phyloP scores from a whole-genome alignment of 1,140 invertebrate genomes.

The Capitella teleta region DNA sequence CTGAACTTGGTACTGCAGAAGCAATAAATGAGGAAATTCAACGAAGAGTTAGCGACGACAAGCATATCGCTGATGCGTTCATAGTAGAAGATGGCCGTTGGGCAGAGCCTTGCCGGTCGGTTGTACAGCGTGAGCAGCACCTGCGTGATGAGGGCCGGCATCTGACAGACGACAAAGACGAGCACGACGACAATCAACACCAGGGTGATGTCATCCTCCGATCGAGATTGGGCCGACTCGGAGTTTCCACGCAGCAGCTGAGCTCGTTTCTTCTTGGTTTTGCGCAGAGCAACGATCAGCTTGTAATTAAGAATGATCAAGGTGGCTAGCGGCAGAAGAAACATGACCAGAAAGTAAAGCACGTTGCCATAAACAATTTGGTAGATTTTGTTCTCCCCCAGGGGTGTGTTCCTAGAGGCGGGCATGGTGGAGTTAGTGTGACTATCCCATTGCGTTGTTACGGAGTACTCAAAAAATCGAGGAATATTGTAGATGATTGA shows the following conservation, averaged over 20 bases:
- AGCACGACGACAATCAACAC: constrained; percentile 14
- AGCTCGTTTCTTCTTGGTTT: constrained; percentile 4
- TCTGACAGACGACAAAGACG: constrained; percentile 13
- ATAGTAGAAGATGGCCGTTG: constrained; percentile 11
- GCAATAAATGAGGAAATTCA: constrained; percentile 15
- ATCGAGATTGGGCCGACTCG: not conserved
- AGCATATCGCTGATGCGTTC: constrained; percentile 12
- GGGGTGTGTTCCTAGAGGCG: constrained; percentile 54
- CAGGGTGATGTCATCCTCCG: constrained; percentile 14
- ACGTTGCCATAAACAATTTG: constrained; percentile 10
- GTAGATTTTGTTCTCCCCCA: constrained; percentile 60
- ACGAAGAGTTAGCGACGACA: constrained; percentile 10
- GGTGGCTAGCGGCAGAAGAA: constrained; percentile 5
- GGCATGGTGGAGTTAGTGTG: constrained; percentile 7
- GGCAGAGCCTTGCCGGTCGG: not conserved
- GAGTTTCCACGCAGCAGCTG: not conserved
- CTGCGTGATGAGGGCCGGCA: constrained; percentile 10
- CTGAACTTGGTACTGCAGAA: constrained; percentile 12
- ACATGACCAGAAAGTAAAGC: constrained; percentile 11
- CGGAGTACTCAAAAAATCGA: constrained; percentile 43
- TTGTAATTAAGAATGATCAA: constrained; percentile 10
- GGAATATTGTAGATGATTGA: constrained; percentile 75
- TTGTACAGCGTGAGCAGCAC: not conserved
- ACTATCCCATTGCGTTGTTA: not conserved
- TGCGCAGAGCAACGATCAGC: constrained; percentile 9